Evolutionary conservation across 2,797 vertebrate genomes (phyloP).

Genomic region (Carapus acus): DNA sequence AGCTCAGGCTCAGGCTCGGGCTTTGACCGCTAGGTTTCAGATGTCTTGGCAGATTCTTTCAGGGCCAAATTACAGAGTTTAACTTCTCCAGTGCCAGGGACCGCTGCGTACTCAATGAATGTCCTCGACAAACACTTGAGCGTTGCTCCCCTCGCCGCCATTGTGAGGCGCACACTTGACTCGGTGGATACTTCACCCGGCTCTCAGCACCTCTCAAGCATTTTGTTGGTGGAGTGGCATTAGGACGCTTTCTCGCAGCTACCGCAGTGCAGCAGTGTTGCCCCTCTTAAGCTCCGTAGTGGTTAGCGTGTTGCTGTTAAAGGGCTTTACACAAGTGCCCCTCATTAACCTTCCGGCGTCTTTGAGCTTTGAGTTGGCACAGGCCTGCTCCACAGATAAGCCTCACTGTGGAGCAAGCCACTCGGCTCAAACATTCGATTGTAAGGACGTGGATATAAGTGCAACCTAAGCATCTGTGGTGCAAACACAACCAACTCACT

Average conservation of each 20-base stretch:
- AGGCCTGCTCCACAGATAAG: conserved; percentile 60
- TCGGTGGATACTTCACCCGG: conserved; percentile 57
- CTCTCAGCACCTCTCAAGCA: conserved; percentile 55
- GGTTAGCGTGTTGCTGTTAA: conserved; percentile 58
- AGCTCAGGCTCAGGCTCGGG: conserved; percentile 41
- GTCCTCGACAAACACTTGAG: conserved; percentile 58
- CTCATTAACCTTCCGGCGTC: conserved; percentile 64
- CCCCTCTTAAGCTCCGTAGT: conserved; percentile 57
- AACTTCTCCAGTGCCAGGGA: conserved; percentile 52
- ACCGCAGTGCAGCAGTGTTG: conserved; percentile 33
- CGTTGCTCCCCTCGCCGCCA: conserved; percentile 47
- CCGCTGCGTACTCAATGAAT: conserved; percentile 51
- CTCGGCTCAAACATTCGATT: conserved; percentile 51
- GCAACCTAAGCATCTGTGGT: conserved; percentile 29
- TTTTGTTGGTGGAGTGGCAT: conserved; percentile 51
- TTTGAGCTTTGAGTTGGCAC: conserved; percentile 62
- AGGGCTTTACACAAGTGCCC: conserved; percentile 61
- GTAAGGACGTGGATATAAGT: conserved; percentile 52
- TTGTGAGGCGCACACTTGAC: conserved; percentile 59
- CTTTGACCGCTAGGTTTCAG: conserved; percentile 67
- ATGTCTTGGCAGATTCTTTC: conserved; percentile 70
- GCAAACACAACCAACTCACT: conserved; percentile 20
- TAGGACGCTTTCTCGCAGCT: conserved; percentile 30
- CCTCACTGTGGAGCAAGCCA: conserved; percentile 48
- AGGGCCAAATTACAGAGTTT: conserved; percentile 69